Evolutionary conservation across 2,797 vertebrate species (phyloP).

Genomic region (Emydoidea blandingii): DNA sequence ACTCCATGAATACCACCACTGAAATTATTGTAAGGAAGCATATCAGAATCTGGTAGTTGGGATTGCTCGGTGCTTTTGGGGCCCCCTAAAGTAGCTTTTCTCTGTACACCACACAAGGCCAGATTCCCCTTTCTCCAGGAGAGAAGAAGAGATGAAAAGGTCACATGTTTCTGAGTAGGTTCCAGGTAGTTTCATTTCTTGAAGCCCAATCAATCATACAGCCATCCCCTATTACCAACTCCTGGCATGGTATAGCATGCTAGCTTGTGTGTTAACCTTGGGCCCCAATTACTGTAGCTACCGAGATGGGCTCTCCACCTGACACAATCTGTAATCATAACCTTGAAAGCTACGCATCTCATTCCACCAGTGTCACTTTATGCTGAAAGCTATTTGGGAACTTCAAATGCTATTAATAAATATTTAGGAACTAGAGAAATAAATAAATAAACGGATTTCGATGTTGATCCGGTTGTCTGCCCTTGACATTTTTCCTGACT

Average conservation of each 20-base stretch:
- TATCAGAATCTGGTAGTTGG: neutral
- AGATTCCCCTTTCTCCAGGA: neutral
- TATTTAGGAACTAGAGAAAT: conserved; percentile 66
- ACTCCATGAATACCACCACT: neutral
- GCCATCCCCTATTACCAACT: neutral
- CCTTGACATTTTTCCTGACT: conserved; percentile 71
- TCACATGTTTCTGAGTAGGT: neutral
- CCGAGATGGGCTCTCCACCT: conserved; percentile 20
- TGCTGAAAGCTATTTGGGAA: conserved; percentile 7
- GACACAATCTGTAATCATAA: neutral
- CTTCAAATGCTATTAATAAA: conserved; percentile 61
- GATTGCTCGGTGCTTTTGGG: neutral
- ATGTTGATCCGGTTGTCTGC: conserved; percentile 48
- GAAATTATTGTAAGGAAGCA: neutral
- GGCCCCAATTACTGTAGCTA: neutral
- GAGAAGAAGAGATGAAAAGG: neutral
- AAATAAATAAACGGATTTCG: conserved; percentile 51
- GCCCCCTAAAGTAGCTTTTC: neutral
- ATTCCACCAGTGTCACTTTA: conserved; percentile 32
- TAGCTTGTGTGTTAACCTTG: neutral
- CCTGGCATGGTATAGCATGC: neutral
- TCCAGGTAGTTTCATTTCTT: neutral
- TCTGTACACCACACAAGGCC: neutral
- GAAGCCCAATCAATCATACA: neutral
- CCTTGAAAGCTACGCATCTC: conserved; percentile 7